A percentile compares a stretch with the other conserved stretches of the same genome.
phyloP scores from a whole-genome alignment of 64 coral and sea anemone genomes.

The Platygyra sinensis region DNA sequence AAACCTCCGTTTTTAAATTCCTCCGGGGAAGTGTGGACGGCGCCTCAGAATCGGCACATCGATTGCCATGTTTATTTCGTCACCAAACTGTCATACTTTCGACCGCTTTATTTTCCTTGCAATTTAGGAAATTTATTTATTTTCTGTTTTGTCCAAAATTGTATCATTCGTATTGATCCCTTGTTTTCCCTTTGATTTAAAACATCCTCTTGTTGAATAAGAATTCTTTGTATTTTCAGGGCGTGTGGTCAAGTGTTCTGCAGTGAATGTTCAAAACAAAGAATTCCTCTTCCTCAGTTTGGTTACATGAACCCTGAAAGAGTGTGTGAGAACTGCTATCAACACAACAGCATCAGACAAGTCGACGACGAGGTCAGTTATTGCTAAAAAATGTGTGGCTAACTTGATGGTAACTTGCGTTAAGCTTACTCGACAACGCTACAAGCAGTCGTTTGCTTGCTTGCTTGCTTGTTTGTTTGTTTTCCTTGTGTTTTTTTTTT shows the following conservation, averaged over 20 bases:
- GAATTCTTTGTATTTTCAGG: slow-evolving; percentile 20
- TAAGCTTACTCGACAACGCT: too few species aligned
- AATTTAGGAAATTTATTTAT: too few species aligned
- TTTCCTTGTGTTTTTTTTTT: not conserved
- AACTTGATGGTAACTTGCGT: too few species aligned
- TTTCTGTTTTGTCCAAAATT: too few species aligned
- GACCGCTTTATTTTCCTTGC: not conserved
- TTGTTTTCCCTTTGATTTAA: too few species aligned
- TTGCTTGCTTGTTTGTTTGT: not conserved
- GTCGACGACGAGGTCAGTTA: slow-evolving; percentile 68
- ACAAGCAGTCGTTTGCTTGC: too few species aligned
- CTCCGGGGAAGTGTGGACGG: too few species aligned
- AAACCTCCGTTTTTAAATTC: too few species aligned
- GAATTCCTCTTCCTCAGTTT: slow-evolving; percentile 75
- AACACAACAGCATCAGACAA: slow-evolving; percentile 59
- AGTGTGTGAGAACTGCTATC: slow-evolving; percentile 92
- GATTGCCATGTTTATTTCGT: too few species aligned
- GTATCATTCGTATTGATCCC: too few species aligned
- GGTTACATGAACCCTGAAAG: slow-evolving; percentile 91
- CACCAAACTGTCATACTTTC: too few species aligned
- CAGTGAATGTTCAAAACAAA: slow-evolving; percentile 87
- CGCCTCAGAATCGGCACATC: too few species aligned
- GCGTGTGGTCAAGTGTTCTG: slow-evolving; percentile 98
- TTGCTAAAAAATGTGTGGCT: not conserved
- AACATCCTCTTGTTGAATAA: not conserved